These are phyloP conservation scores for Channa striata DNA, from an alignment of 2,797 vertebrate species.

Conservation along the genomic window DNA sequence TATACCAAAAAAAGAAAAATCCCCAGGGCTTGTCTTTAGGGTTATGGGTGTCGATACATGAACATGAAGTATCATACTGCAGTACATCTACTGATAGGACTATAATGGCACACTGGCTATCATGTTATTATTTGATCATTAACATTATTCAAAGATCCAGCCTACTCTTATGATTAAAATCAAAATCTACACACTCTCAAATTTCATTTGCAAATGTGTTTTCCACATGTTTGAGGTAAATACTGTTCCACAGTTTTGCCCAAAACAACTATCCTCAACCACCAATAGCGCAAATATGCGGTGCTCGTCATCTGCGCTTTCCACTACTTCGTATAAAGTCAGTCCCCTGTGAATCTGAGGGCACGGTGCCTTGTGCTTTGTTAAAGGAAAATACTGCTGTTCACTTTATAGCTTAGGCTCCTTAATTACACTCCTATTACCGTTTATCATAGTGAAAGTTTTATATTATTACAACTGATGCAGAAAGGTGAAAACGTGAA, in stretches of 20 bases:
- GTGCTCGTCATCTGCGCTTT: conserved; percentile 46
- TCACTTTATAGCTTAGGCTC: conserved; percentile 35
- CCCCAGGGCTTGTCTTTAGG: too few relatives aligned
- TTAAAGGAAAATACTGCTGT: conserved; percentile 45
- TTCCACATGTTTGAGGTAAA: conserved; percentile 64
- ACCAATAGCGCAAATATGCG: conserved; percentile 39
- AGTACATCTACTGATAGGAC: conserved; percentile 42
- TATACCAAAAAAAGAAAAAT: too few relatives aligned
- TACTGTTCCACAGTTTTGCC: conserved; percentile 58
- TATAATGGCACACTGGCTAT: conserved; percentile 43
- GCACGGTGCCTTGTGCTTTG: conserved; percentile 11
- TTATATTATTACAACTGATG: conserved; percentile 20
- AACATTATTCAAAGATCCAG: conserved; percentile 46
- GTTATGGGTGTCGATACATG: not conserved
- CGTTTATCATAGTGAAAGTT: conserved; percentile 45
- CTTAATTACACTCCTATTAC: conserved; percentile 36
- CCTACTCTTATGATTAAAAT: conserved; percentile 35
- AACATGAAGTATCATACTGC: conserved; percentile 47
- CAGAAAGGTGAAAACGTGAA: conserved; percentile 18
- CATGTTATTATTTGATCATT: conserved; percentile 53
- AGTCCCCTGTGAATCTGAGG: conserved; percentile 40
- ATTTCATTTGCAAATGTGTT: conserved; percentile 54
- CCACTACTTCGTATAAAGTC: conserved; percentile 31
- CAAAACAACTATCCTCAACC: conserved; percentile 52
- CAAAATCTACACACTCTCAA: conserved; percentile 35